phyloP scores from a whole-genome alignment of 2,888 invertebrate genomes.

The Tridacna gigas region DNA sequence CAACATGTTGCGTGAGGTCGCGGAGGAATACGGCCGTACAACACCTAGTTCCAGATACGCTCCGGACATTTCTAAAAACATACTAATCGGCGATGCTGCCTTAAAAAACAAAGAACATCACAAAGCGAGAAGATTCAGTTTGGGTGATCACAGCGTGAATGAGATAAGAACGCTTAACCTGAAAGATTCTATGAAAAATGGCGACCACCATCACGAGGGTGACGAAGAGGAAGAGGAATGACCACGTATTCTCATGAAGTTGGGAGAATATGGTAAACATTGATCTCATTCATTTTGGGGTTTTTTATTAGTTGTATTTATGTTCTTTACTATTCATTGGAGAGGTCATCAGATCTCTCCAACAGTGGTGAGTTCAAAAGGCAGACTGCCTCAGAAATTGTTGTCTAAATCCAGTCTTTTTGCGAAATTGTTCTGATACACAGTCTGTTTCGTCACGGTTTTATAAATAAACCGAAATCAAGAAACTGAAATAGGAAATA shows the following conservation, averaged over 20 bases:
- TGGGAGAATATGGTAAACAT: neutral
- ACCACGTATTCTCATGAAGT: neutral
- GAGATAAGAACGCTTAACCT: slow-evolving; percentile 30
- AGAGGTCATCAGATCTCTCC: too few species aligned
- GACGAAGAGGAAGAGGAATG: slow-evolving; percentile 7
- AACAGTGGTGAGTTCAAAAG: too few species aligned
- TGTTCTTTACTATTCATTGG: neutral
- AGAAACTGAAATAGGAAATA: too few species aligned
- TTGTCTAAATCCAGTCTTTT: too few species aligned
- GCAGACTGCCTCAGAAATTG: too few species aligned
- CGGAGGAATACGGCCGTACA: slow-evolving; percentile 75
- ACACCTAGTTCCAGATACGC: slow-evolving; percentile 71
- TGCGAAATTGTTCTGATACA: too few species aligned
- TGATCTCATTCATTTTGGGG: neutral
- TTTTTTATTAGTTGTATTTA: too few species aligned
- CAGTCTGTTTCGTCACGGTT: too few species aligned
- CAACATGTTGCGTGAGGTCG: slow-evolving; percentile 73
- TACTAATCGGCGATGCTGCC: slow-evolving; percentile 47
- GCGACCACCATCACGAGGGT: neutral
- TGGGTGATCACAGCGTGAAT: slow-evolving; percentile 37
- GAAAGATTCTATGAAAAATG: neutral
- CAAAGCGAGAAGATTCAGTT: slow-evolving; percentile 38
- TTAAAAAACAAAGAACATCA: slow-evolving; percentile 36
- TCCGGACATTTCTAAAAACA: slow-evolving; percentile 56
- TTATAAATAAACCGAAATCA: too few species aligned